Percentiles rank a stretch among this genome's conserved stretches.
Evolutionary conservation across 2,113 vertebrate genomes (phyloP).

Genomic region (Cynocephalus volans): DNA sequence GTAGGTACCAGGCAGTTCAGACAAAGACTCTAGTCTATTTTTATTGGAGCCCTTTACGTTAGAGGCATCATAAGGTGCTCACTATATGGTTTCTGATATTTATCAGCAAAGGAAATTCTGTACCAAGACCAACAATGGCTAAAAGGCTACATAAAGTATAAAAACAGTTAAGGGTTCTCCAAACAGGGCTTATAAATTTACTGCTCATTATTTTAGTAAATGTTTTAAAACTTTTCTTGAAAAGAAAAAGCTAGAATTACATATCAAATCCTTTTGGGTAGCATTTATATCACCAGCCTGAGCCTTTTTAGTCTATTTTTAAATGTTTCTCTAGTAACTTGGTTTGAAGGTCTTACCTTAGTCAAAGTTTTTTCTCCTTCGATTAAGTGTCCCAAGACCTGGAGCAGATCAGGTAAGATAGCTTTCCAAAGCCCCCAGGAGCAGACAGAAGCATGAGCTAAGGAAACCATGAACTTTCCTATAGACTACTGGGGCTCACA

Average conservation of each 20-base stretch:
- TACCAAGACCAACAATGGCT: conserved; percentile 17
- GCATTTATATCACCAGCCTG: neutral
- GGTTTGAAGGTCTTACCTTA: conserved; percentile 24
- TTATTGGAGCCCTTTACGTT: neutral
- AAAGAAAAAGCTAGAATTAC: conserved; percentile 59
- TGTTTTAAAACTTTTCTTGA: conserved; percentile 46
- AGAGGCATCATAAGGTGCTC: neutral
- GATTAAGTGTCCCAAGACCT: neutral
- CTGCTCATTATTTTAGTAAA: conserved; percentile 26
- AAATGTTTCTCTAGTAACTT: conserved; percentile 56
- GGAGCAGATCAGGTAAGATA: neutral
- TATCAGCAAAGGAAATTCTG: neutral
- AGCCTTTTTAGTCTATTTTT: conserved; percentile 50
- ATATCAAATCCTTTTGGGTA: conserved; percentile 19
- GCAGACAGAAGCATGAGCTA: neutral
- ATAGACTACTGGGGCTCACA: neutral
- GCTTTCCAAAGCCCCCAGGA: neutral
- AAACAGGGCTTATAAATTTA: conserved; percentile 1
- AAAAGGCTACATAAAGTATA: conserved; percentile 15
- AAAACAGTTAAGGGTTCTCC: conserved; percentile 16
- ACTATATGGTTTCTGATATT: conserved; percentile 1
- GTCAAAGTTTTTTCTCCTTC: neutral
- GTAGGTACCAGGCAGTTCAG: neutral
- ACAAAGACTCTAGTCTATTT: neutral
- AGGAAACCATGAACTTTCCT: neutral